Base-by-base conservation (phyloP, 2,888 invertebrate species). In the Agonopterix alstromeriana region DNA sequence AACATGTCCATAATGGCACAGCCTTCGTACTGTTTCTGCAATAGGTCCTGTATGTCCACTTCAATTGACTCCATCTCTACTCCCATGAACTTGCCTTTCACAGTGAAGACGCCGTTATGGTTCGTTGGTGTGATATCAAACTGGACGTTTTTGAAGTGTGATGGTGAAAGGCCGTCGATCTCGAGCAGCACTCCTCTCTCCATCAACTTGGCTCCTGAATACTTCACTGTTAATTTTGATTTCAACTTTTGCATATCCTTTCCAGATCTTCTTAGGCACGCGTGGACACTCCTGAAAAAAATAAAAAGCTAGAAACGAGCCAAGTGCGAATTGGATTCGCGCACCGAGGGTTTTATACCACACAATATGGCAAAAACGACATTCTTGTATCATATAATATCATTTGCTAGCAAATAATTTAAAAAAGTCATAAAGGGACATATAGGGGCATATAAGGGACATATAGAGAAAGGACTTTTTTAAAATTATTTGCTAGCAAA, bases 1-100 rank as follows among this genome's bases (percentile, higher is more conserved):
- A 94, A 94, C 88, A 95, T 91, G 60, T 93, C 92, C 91, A 94
- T 94, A 17, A 94, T 92, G 27, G 93, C 90, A 43, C 93, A 91
- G 14, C 94, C 94, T 70, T 94, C 94, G 61, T 93, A 94, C 70
- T 95, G 94, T 53, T 93, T 88, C 68, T 94, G 93, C 11, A 95
- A 82, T 36, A 95, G 78, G 66, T 94, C 92, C 85, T 94, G 91
- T 58, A 94, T 93, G 54, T 93, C 92, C 10, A 94, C 79, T 42
- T 94, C 92, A 27, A 94, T 90, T 50, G 92, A 92, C 65, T 94
- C 94, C 91, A 94, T 91, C 63, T 92, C 91, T 0, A 94, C 92
- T 1, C 94, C 94, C 93, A 94, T 92, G 62, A 94, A 94, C 67
- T 93, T 94, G 27, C 93, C 94, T 60, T 91, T 90, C 0, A 94